These are phyloP conservation scores for Tachypleus tridentatus DNA, from an alignment of 1,140 invertebrate genomes.

Conservation along the genomic window DNA sequence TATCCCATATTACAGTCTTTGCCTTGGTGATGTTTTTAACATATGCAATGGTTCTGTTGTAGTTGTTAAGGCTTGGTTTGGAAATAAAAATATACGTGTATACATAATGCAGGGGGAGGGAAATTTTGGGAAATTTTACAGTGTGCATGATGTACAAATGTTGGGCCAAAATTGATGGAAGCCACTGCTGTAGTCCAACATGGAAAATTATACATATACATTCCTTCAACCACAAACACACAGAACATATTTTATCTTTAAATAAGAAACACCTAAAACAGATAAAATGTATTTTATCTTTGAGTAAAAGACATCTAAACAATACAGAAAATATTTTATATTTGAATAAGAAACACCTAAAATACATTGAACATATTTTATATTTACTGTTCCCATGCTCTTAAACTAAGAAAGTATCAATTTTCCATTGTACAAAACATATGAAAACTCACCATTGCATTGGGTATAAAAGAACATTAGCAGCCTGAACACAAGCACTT, in stretches of 20 bases:
- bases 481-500: constrained; percentile 85
- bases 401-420: background rate
- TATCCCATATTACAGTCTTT: too few species aligned
- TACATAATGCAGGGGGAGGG: too few species aligned
- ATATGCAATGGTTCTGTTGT: too few species aligned
- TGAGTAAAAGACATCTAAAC: background rate
- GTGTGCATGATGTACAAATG: too few species aligned
- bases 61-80: too few species aligned
- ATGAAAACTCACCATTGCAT: constrained; percentile 60
- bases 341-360: background rate
- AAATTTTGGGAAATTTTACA: too few species aligned
- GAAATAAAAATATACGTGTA: too few species aligned
- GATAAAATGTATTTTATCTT: constrained; percentile 1
- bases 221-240: too few species aligned
- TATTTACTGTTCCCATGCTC: background rate
- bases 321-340: background rate
- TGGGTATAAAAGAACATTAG: constrained; percentile 84
- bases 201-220: too few species aligned
- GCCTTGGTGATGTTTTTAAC: too few species aligned
- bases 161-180: too few species aligned
- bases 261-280: background rate
- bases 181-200: too few species aligned
- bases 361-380: background rate
- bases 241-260: background rate
- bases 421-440: background rate